These are phyloP conservation scores for Addax nasomaculatus DNA, from an alignment of 2,113 vertebrate genomes.

Conservation along the genomic window DNA sequence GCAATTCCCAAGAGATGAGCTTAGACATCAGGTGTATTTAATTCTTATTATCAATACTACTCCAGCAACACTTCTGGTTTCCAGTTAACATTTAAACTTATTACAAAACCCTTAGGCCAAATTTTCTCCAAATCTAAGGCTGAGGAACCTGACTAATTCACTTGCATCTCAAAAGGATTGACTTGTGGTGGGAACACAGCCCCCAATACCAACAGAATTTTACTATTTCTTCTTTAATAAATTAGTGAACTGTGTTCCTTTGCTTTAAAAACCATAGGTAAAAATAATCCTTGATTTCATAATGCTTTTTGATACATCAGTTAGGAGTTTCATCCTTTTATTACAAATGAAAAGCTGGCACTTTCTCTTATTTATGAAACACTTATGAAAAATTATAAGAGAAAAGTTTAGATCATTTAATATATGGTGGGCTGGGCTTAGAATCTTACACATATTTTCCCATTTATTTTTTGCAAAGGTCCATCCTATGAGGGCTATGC, in stretches of 20 bases:
- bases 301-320: not conserved
- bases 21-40: not conserved
- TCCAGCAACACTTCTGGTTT: not conserved
- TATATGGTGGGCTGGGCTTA: not conserved
- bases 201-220: no score
- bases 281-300: not conserved
- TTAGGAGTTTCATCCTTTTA: not conserved
- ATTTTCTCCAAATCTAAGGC: no score
- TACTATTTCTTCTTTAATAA: no score
- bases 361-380: not conserved
- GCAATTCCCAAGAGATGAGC: not conserved
- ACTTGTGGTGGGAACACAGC: no score
- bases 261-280: not conserved
- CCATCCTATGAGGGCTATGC: fast-evolving
- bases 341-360: no score
- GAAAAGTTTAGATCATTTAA: not conserved
- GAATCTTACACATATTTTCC: not conserved
- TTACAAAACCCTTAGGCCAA: no score
- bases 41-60: not conserved
- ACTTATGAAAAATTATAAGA: not conserved
- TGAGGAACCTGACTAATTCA: no score
- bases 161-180: no score
- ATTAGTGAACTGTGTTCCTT: not conserved
- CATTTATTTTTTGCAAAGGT: not conserved
- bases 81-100: not conserved